These are phyloP conservation scores for Pomacea maculata DNA, from an alignment of 1,140 invertebrate genomes.

Conservation along the genomic window DNA sequence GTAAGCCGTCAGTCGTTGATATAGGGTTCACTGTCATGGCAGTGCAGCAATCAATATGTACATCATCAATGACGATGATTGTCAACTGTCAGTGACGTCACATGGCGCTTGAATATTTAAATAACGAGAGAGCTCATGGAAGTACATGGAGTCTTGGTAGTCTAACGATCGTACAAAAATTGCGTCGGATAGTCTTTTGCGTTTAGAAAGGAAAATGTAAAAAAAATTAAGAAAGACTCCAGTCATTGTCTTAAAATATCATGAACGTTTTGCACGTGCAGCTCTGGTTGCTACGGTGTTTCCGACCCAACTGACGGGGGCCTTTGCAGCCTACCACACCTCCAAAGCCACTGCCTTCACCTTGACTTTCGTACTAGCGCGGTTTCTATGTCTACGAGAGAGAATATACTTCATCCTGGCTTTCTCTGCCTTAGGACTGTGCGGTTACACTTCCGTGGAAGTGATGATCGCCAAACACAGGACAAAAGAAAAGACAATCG, in stretches of 20 bases:
- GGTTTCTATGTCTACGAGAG: constrained; percentile 43
- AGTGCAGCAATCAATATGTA: no score
- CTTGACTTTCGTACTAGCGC: constrained; percentile 46
- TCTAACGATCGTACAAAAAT: no score
- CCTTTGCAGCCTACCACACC: constrained; percentile 52
- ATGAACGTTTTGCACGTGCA: constrained; percentile 14
- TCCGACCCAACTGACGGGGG: constrained; percentile 39
- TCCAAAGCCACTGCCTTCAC: constrained; percentile 50
- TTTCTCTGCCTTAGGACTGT: constrained; percentile 43
- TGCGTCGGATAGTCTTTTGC: no score
- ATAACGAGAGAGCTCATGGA: no score
- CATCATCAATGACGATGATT: no score
- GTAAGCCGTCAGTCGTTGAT: no score
- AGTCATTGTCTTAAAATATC: constrained; percentile 2
- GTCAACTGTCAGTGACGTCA: no score
- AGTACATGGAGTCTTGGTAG: no score
- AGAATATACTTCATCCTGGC: constrained; percentile 48
- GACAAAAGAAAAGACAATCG: background rate
- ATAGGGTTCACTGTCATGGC: no score
- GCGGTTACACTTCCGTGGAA: constrained; percentile 50
- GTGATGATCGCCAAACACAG: constrained; percentile 1
- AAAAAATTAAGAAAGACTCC: background rate
- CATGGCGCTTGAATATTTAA: no score
- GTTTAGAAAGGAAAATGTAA: no score
- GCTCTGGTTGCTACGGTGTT: constrained; percentile 52